Conservation (phyloP, 1,140 invertebrate genomes). For the Acromyrmex charruanus region DNA sequence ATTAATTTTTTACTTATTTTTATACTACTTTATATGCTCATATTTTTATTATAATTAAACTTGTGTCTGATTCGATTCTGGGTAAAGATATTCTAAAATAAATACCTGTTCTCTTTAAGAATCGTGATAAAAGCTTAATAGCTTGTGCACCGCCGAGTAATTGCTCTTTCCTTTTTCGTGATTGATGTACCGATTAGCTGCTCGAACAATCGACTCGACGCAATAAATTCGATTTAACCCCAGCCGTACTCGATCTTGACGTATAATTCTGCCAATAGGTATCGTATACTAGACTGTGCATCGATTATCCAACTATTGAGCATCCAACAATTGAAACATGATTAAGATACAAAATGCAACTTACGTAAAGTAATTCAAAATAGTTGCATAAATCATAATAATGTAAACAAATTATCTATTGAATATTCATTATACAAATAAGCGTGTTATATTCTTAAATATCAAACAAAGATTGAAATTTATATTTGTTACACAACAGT, state of each 20-base stretch:
- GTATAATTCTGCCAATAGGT: constrained; percentile 28
- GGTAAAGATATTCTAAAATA: not conserved
- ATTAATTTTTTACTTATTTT: not conserved
- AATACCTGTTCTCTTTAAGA: not conserved
- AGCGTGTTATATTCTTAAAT: not conserved
- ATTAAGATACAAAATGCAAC: constrained; percentile 9
- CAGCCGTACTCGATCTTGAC: constrained; percentile 43
- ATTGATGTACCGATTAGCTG: constrained; percentile 48
- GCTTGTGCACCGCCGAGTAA: constrained; percentile 23
- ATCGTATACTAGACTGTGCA: not conserved
- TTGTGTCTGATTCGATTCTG: not conserved
- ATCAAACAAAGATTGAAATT: not conserved
- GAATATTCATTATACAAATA: not conserved
- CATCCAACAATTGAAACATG: not conserved
- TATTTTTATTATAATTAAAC: constrained; percentile 14
- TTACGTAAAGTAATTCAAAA: constrained; percentile 2
- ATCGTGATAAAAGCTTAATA: constrained; percentile 56
- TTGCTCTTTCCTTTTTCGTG: constrained; percentile 50
- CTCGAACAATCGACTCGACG: constrained; percentile 38
- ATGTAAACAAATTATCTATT: not conserved
- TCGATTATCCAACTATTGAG: constrained; percentile 7
- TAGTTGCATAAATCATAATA: not conserved
- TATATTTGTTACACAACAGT: not conserved
- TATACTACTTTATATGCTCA: not conserved
- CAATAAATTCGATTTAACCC: constrained; percentile 52